A percentile compares a stretch with the other conserved stretches of the same genome.
Evolutionary conservation across 1,140 invertebrate genomes (phyloP).

Genomic region (Brachionus koreanus): DNA sequence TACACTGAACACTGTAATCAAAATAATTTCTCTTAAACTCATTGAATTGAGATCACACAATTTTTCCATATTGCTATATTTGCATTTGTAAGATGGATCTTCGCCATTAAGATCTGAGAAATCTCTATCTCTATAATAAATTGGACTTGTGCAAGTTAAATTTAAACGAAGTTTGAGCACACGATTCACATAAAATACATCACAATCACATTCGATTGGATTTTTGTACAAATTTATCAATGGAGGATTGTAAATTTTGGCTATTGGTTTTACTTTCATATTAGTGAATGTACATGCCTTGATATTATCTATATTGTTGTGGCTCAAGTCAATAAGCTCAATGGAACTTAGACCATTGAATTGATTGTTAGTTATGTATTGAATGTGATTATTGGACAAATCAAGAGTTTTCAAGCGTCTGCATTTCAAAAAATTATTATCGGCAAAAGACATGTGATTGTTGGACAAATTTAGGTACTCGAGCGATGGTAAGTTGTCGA

Average conservation of each 20-base stretch:
- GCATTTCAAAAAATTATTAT: not conserved
- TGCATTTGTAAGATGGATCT: not conserved
- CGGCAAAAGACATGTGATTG: not conserved
- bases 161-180: not conserved
- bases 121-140: not conserved
- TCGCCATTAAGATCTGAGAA: not conserved
- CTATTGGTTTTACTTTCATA: not conserved
- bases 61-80: not conserved
- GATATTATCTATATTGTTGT: not conserved
- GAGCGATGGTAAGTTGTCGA: not conserved
- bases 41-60: not conserved
- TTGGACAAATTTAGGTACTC: not conserved
- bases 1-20: not conserved
- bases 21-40: not conserved
- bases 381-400: not conserved
- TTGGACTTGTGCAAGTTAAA: not conserved
- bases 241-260: not conserved
- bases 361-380: not conserved
- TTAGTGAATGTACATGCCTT: not conserved
- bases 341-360: not conserved
- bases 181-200: conserved; percentile 1
- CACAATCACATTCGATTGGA: conserved; percentile 31
- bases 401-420: not conserved
- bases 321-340: not conserved
- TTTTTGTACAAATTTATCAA: not conserved